Conservation (phyloP, 1,140 invertebrate genomes). For the Hycleus cichorii region DNA sequence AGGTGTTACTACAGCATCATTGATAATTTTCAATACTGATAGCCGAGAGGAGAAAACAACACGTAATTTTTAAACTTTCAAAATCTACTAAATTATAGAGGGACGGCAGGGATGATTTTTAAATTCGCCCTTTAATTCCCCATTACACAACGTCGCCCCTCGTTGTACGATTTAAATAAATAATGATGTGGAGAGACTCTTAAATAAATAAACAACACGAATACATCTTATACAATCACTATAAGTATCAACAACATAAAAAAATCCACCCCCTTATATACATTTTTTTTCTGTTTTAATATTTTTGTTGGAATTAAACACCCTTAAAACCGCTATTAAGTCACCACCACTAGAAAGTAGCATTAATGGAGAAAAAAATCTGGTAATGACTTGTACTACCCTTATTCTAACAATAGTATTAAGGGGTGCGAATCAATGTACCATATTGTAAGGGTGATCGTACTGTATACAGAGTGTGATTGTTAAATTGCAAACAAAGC, state of each 20-base stretch:
- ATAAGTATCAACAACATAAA: not conserved
- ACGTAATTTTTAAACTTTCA: too few relatives aligned
- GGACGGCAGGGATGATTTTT: slow-evolving; percentile 13
- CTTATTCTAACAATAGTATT: slow-evolving; percentile 13
- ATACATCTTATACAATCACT: not conserved
- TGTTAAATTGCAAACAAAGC: too few relatives aligned
- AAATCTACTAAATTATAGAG: not conserved
- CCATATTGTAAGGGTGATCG: not conserved
- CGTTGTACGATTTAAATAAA: slow-evolving; percentile 20
- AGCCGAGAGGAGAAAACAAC: too few relatives aligned
- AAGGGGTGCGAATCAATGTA: slow-evolving; percentile 1
- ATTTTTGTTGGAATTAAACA: not conserved
- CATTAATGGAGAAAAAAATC: not conserved
- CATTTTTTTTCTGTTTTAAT: not conserved
- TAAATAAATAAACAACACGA: slow-evolving; percentile 15
- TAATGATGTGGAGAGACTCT: slow-evolving; percentile 23
- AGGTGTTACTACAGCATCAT: too few relatives aligned
- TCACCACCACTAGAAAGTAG: too few relatives aligned
- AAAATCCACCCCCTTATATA: too few relatives aligned
- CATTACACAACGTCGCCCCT: slow-evolving; percentile 17
- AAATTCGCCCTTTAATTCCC: slow-evolving; percentile 23
- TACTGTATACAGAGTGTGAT: too few relatives aligned
- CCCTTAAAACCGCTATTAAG: not conserved
- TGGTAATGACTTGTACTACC: slow-evolving; percentile 19
- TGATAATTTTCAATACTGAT: too few relatives aligned